Conservation (phyloP, 1,140 invertebrate species). For the Colletes latitarsis region DNA sequence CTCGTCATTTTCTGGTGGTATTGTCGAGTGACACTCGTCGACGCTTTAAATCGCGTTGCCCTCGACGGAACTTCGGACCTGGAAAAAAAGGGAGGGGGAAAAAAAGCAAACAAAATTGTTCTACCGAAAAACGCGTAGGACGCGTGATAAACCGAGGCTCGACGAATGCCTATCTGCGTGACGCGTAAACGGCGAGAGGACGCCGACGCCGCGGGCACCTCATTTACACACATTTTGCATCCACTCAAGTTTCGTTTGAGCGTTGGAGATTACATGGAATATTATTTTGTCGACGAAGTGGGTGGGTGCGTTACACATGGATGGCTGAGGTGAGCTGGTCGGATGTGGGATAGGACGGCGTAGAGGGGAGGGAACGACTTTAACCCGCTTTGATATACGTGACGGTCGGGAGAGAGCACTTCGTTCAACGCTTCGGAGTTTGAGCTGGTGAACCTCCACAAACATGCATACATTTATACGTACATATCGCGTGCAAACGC, state of each 20-base stretch:
- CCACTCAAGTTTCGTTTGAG: conserved; percentile 72
- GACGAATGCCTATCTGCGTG: conserved; percentile 32
- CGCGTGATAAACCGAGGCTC: conserved; percentile 18
- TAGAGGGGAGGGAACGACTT: conserved; percentile 16
- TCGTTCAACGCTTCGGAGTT: conserved; percentile 42
- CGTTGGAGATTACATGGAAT: conserved; percentile 71
- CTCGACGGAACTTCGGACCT: not conserved
- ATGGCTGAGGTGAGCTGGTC: conserved; percentile 22
- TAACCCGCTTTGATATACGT: conserved; percentile 64
- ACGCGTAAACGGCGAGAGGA: conserved; percentile 35
- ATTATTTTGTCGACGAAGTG: conserved; percentile 66
- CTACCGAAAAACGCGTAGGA: conserved; percentile 1
- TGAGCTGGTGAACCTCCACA: conserved; percentile 6
- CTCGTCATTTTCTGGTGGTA: not conserved
- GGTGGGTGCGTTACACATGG: conserved; percentile 20
- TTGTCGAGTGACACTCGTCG: not conserved
- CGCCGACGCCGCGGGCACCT: conserved; percentile 61
- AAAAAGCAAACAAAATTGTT: conserved; percentile 9
- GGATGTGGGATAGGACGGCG: conserved; percentile 10
- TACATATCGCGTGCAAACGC: conserved; percentile 13
- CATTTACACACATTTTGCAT: conserved; percentile 73
- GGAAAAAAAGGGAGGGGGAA: not conserved
- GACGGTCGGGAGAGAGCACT: conserved; percentile 49
- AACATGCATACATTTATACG: conserved; percentile 16
- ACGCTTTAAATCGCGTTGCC: not conserved